phyloP scores from a whole-genome alignment of 2,113 vertebrate species.

The Xyrauchen texanus region DNA sequence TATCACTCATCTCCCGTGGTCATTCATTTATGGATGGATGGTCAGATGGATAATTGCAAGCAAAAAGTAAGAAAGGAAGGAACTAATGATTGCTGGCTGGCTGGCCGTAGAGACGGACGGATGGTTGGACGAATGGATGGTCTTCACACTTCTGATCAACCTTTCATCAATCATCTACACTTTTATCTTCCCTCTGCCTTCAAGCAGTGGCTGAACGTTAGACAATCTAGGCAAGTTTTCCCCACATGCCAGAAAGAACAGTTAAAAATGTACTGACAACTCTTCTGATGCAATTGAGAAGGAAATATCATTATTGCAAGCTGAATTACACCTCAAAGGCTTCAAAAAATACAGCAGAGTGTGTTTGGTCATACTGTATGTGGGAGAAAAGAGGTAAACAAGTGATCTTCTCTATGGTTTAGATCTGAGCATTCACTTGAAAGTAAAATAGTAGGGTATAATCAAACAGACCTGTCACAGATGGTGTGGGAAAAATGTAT shows the following conservation, averaged over 20 bases:
- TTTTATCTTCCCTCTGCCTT: slow-evolving; percentile 17
- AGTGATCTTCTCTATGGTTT: slow-evolving; percentile 17
- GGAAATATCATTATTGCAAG: slow-evolving; percentile 32
- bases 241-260: not conserved
- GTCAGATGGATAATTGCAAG: too few species aligned
- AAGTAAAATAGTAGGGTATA: slow-evolving; percentile 28
- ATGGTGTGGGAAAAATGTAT: slow-evolving; percentile 39
- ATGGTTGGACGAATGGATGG: not conserved
- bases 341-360: slow-evolving; percentile 29
- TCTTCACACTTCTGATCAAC: not conserved
- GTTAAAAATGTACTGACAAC: slow-evolving; percentile 6
- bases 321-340: slow-evolving; percentile 43
- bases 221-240: slow-evolving; percentile 1
- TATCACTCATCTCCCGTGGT: too few species aligned
- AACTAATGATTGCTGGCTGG: too few species aligned
- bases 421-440: slow-evolving; percentile 41
- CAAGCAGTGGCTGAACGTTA: not conserved
- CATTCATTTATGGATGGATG: not conserved
- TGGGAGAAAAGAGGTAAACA: slow-evolving; percentile 35
- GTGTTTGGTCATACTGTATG: not conserved
- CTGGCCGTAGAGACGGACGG: not conserved
- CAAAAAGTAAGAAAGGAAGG: too few species aligned
- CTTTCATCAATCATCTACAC: not conserved
- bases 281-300: slow-evolving; percentile 22
- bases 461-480: slow-evolving; percentile 50